Base-by-base conservation (phyloP, 2,888 invertebrate species). In the Drosophila prostipennis region DNA sequence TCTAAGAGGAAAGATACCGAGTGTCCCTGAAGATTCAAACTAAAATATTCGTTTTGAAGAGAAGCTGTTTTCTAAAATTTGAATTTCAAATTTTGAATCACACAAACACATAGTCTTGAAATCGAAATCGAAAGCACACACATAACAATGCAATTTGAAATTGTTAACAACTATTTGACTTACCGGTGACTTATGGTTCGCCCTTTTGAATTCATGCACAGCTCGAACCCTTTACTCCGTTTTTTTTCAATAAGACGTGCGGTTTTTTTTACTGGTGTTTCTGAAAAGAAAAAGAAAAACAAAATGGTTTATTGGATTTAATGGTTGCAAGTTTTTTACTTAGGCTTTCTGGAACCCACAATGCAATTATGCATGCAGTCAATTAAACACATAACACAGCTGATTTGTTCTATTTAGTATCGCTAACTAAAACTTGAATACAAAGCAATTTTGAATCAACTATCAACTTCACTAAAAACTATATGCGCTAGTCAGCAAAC, bases 261-360 rank as follows among this genome's bases (percentile, higher is more conserved):
- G 96, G 96, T 96, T 96, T 96, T 96, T 96, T 96, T 96, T 96
- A 96, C 96, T 96, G 96, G 96, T 96, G 95, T 96, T 96, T 97
- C 97, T 97, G 94, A 1, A 95, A 26, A n/a, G n/a, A n/a, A 23
- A 26, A 26, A 26, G 5, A 26, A 26, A 26, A 95, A 87, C 70
- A 80, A 78, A 43, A 72, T n/a, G 42, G 48, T 53, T 56, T 23
- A 57, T 34, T 39, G 55, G 23, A 57, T 29, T 42, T 48, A 14
- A 40, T 6, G 14, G 8, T n/a, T 4, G 26, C 26, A 26, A 26
- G 6, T 26, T 26, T 23, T 26, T 26, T 26, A 26, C 26, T 26
- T 26, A 26, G 6, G 26, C 6, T 26, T 2, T 26, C 26, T 26
- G 26, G 26, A 42, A 29, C 6, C 14, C 10, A 29, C 46, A 46